phyloP scores from a whole-genome alignment of 1,140 invertebrate species.

The Eupristina koningsbergeri region DNA sequence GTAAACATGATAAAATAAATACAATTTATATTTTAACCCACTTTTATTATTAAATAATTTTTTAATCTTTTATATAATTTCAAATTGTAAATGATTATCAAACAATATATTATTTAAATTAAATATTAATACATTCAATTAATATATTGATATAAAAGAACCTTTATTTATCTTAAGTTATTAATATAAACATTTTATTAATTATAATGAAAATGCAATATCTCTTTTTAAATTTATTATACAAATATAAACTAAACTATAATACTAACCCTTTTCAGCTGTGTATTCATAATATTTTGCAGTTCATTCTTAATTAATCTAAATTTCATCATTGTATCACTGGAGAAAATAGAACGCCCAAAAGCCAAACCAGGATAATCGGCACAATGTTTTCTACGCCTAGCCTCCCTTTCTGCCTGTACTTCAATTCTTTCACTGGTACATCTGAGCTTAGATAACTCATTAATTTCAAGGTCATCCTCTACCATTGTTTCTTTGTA shows the following conservation, averaged over 20 bases:
- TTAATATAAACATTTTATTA: no score
- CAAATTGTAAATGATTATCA: no score
- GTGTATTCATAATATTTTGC: slow-evolving; percentile 96
- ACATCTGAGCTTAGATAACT: slow-evolving; percentile 87
- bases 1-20: no score
- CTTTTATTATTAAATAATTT: no score
- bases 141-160: no score
- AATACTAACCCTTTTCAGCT: slow-evolving; percentile 93
- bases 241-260: slow-evolving; percentile 29
- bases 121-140: no score
- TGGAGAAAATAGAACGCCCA: slow-evolving; percentile 92
- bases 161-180: no score
- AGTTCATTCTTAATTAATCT: slow-evolving; percentile 96
- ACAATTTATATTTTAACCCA: no score
- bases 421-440: slow-evolving; percentile 90
- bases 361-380: slow-evolving; percentile 94
- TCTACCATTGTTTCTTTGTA: slow-evolving; percentile 73
- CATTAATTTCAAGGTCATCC: slow-evolving; percentile 83
- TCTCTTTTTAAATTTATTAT: no score
- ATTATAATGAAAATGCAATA: no score
- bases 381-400: slow-evolving; percentile 83
- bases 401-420: slow-evolving; percentile 86
- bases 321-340: slow-evolving; percentile 98
- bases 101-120: no score
- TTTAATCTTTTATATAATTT: no score